phyloP scores from a whole-genome alignment of 2,113 vertebrate species.

The Aythya baeri region DNA sequence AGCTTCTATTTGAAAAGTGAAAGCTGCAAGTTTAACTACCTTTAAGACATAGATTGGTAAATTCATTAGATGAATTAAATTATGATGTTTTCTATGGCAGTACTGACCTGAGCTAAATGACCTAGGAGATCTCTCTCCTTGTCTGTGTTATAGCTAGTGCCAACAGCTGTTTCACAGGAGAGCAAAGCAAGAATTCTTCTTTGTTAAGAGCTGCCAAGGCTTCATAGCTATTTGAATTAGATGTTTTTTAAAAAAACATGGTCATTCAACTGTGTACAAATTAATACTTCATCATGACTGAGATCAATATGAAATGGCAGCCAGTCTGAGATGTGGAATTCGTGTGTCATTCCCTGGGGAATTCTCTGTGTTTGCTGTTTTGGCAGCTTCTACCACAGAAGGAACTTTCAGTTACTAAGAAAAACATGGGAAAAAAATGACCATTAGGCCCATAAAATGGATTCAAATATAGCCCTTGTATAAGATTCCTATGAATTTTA shows the following conservation, averaged over 20 bases:
- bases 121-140: neutral
- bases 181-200: slow-evolving; percentile 18
- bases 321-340: slow-evolving; percentile 53
- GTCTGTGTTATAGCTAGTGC: neutral
- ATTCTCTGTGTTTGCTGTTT: slow-evolving; percentile 54
- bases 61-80: neutral
- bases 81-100: neutral
- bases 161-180: neutral
- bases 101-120: neutral
- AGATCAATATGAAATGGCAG: slow-evolving; percentile 62
- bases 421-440: slow-evolving; percentile 57
- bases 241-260: neutral
- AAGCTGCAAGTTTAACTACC: neutral
- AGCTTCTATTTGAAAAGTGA: neutral
- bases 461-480: slow-evolving; percentile 57
- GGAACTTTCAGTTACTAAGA: slow-evolving; percentile 53
- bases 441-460: slow-evolving; percentile 38
- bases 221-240: slow-evolving; percentile 32
- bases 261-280: slow-evolving; percentile 51
- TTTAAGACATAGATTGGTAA: neutral
- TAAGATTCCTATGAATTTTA: slow-evolving; percentile 52
- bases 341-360: neutral
- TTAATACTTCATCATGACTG: slow-evolving; percentile 61
- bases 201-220: slow-evolving; percentile 21
- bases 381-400: slow-evolving; percentile 53